Conservation (phyloP, 2,888 invertebrate genomes). For the Brachyopa scutellaris region DNA sequence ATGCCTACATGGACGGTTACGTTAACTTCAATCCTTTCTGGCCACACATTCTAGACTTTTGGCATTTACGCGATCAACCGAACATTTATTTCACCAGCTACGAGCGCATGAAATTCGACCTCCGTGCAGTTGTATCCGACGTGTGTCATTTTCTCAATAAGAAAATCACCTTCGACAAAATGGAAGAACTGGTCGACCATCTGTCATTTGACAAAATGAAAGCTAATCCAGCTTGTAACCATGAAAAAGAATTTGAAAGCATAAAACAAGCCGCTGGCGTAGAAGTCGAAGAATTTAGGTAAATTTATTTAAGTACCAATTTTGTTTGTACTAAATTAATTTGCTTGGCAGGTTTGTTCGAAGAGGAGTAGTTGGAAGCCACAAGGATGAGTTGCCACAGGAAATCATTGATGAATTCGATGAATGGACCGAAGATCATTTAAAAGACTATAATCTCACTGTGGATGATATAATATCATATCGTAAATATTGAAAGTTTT, state of each 20-base stretch:
- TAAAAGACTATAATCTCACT: constrained; percentile 52
- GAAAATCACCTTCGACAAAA: constrained; percentile 71
- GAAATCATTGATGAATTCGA: constrained; percentile 30
- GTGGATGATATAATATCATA: constrained; percentile 73
- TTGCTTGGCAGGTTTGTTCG: too few relatives aligned
- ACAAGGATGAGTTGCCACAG: too few relatives aligned
- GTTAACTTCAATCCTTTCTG: constrained; percentile 79
- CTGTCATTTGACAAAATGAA: constrained; percentile 81
- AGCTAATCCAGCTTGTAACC: constrained; percentile 78
- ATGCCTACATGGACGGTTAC: constrained; percentile 78
- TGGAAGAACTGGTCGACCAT: constrained; percentile 75
- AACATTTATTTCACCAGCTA: constrained; percentile 79
- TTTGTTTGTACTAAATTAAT: too few relatives aligned
- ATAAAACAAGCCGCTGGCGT: constrained; percentile 78
- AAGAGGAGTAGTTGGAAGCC: constrained; percentile 72
- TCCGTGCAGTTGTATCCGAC: constrained; percentile 76
- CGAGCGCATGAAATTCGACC: constrained; percentile 79
- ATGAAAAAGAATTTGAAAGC: constrained; percentile 78
- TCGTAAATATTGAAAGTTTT: not conserved
- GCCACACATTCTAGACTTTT: constrained; percentile 80
- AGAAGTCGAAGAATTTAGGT: constrained; percentile 78
- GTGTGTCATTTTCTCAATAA: constrained; percentile 76
- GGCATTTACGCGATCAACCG: constrained; percentile 77
- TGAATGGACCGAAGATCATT: constrained; percentile 24
- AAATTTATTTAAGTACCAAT: too few relatives aligned